Evolutionary conservation across 2,113 vertebrate genomes (phyloP).

Genomic region (Cacatua alba): DNA sequence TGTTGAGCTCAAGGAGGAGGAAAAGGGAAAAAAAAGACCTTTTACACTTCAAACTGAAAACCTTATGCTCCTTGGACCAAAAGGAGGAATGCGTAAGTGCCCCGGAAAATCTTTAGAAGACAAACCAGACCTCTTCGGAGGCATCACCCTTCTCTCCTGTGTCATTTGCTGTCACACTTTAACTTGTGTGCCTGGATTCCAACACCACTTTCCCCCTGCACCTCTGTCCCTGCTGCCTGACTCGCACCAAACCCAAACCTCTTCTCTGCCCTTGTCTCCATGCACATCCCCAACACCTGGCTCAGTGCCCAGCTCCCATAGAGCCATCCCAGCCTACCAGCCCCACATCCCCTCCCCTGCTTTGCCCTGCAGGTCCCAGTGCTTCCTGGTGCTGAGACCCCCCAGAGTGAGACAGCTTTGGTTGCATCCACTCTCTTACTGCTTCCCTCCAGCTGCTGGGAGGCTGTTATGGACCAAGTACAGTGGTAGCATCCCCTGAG

Average conservation of each 20-base stretch:
- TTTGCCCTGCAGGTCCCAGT: neutral
- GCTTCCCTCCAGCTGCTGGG: neutral
- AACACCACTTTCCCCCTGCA: neutral
- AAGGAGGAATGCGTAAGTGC: accelerated
- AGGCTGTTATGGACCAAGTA: neutral
- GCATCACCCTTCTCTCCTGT: neutral
- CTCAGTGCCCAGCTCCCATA: neutral
- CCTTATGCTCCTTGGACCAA: neutral
- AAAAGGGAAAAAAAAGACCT: neutral
- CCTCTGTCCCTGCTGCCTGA: accelerated
- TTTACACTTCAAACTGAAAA: neutral
- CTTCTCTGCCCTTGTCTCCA: neutral
- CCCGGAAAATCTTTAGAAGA: neutral
- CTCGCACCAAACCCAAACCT: neutral
- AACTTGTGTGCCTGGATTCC: neutral
- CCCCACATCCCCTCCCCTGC: neutral
- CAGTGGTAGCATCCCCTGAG: neutral
- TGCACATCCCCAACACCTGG: accelerated
- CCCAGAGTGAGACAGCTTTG: neutral
- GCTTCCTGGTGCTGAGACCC: neutral
- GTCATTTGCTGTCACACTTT: accelerated
- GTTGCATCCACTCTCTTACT: neutral
- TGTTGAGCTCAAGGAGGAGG: neutral
- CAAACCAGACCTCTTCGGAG: neutral
- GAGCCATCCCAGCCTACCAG: neutral